phyloP scores from a whole-genome alignment of 2,797 vertebrate genomes.

The Lepilemur septentrionalis region DNA sequence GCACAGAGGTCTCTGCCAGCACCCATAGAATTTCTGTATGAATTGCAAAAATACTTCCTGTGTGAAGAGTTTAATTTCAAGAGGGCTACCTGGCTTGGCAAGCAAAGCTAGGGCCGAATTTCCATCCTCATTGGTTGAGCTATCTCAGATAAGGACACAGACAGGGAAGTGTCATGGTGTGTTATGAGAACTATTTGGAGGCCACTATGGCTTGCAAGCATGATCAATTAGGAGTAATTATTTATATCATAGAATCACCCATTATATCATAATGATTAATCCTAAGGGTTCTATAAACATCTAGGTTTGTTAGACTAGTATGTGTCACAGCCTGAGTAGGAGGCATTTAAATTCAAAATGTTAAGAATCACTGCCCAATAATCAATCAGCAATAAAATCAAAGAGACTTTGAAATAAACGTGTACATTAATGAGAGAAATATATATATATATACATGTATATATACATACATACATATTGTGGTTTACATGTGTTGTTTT shows the following conservation, averaged over 20 bases:
- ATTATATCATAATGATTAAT: not conserved
- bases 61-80: not conserved
- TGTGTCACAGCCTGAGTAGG: not conserved
- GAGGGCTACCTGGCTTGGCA: not conserved
- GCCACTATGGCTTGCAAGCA: not conserved
- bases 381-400: slow-evolving; percentile 9
- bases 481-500: not conserved
- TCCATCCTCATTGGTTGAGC: not conserved
- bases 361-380: not conserved
- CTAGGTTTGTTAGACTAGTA: not conserved
- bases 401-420: slow-evolving; percentile 20
- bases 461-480: too few relatives aligned
- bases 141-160: too few relatives aligned
- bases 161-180: fast-evolving
- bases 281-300: not conserved
- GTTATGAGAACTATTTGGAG: not conserved
- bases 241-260: not conserved
- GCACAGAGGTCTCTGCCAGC: not conserved
- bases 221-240: not conserved
- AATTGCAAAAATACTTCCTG: not conserved
- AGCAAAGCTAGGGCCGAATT: not conserved
- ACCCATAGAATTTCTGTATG: not conserved
- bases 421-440: not conserved
- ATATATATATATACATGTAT: not conserved
- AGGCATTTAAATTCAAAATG: slow-evolving; percentile 14